Percentiles rank a stretch among this genome's conserved stretches.
Conservation (phyloP, 2,797 vertebrate species). For the Pteronotus mesoamericanus region DNA sequence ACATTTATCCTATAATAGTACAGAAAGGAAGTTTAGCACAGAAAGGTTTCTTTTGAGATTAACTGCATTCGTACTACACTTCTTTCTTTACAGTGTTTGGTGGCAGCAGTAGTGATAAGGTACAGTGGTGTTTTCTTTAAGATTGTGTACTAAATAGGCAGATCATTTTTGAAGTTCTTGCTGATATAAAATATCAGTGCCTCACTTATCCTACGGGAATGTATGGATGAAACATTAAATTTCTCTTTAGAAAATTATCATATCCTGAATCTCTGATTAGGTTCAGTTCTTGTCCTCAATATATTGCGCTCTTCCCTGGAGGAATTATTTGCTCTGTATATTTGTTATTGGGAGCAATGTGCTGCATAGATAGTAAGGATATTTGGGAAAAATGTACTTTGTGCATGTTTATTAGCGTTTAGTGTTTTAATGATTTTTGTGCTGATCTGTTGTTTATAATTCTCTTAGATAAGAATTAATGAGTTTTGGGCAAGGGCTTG, state of each 20-base stretch:
- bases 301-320: neutral
- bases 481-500: neutral
- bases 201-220: conserved; percentile 48
- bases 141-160: conserved; percentile 29
- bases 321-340: neutral
- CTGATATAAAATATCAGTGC: conserved; percentile 38
- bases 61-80: neutral
- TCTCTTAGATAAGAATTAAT: conserved; percentile 20
- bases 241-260: conserved; percentile 66
- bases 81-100: neutral
- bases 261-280: conserved; percentile 54
- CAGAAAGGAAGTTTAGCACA: neutral
- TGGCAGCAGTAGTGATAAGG: fast-evolving
- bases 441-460: conserved; percentile 5
- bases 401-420: conserved; percentile 8
- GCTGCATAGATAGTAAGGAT: neutral
- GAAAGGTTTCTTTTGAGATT: neutral
- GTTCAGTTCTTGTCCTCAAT: conserved; percentile 58
- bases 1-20: neutral
- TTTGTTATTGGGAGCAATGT: neutral
- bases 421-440: conserved; percentile 1
- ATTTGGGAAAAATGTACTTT: neutral
- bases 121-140: neutral
- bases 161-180: conserved; percentile 44
- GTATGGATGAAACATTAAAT: conserved; percentile 39